Evolutionary conservation across 92 coral and sea anemone genomes (phyloP), one percentile per base, ranked within the genome.

Genomic region (Blastomussa wellsi): DNA sequence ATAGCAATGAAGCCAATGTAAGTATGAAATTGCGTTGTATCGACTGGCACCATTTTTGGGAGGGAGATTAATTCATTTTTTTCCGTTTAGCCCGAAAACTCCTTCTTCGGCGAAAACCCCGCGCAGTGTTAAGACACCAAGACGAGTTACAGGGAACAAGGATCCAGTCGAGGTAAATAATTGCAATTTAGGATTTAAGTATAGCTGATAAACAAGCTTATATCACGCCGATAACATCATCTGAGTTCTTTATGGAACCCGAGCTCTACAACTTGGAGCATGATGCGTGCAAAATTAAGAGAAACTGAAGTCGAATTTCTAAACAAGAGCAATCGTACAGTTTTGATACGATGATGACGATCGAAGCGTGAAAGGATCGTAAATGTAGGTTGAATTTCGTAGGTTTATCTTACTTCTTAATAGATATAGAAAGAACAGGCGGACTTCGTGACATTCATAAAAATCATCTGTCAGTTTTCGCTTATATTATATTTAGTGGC

Each of bases 141-240:
- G 95, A 84, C 82, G 87, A 90, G 90, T 90, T 36, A 86, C 87
- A 78, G 93, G 76, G 77, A 92, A 91, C 92, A 95, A 95, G 81
- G 98, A 96, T 89, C 98, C 98, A 12, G 98, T 96, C 73, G 98
- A 96, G 95, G 98, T 96, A 77, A 90, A 74, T 53, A 82, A 71
- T 14, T 17, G 20, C 10, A 7, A 49, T 2, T 36, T 49, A 36
- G 51, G 19, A n/a, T 71, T 53, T 17, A 35, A 14, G 12, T 26
- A n/a, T 60, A 15, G 31, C 1, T 15, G 37, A 2, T n/a, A 9
- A 13, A 15, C 1, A 26, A 6, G 73, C 13, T 65, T 51, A 0
- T 51, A 33, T 9, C 31, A 57, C n/a, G n/a, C n/a, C n/a, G n/a
- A 72, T 29, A 26, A 51, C 8, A 37, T 31, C 79, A 35, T 19